Evolutionary conservation across 2,113 vertebrate species (phyloP).

Genomic region (Emydura subglobosa): DNA sequence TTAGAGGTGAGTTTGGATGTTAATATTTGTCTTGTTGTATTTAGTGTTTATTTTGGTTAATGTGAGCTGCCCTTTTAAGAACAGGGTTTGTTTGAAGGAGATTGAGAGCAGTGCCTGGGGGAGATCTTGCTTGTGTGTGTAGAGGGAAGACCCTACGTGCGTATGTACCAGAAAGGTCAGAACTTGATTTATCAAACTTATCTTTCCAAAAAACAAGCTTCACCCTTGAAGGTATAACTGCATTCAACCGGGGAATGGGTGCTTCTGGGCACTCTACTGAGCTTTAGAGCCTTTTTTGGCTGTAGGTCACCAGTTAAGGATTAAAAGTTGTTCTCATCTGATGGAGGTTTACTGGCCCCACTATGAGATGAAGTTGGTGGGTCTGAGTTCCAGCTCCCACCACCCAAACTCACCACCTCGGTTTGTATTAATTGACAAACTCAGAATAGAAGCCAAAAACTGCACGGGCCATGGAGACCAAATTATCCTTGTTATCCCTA

Average conservation of each 20-base stretch:
- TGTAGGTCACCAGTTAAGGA: neutral
- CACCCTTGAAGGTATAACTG: neutral
- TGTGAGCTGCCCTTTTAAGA: neutral
- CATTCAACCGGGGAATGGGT: neutral
- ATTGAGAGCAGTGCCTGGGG: neutral
- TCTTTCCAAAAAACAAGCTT: neutral
- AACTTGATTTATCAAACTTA: neutral
- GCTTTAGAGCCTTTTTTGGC: neutral
- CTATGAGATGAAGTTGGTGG: neutral
- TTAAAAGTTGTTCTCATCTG: accelerated
- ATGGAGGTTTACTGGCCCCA: neutral
- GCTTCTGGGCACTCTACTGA: neutral
- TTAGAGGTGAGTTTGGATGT: neutral
- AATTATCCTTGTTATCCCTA: neutral
- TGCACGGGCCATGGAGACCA: neutral
- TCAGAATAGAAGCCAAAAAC: neutral
- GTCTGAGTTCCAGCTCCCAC: neutral
- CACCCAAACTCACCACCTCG: neutral
- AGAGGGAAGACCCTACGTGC: neutral
- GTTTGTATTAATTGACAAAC: neutral
- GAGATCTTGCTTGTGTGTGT: neutral
- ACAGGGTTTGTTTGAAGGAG: neutral
- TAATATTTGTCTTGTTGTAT: neutral
- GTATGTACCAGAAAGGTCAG: neutral
- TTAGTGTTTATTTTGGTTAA: neutral